Evolutionary conservation across 2,113 vertebrate genomes (phyloP), one percentile per base, ranked within the genome.

Genomic region (Mellivora capensis): DNA sequence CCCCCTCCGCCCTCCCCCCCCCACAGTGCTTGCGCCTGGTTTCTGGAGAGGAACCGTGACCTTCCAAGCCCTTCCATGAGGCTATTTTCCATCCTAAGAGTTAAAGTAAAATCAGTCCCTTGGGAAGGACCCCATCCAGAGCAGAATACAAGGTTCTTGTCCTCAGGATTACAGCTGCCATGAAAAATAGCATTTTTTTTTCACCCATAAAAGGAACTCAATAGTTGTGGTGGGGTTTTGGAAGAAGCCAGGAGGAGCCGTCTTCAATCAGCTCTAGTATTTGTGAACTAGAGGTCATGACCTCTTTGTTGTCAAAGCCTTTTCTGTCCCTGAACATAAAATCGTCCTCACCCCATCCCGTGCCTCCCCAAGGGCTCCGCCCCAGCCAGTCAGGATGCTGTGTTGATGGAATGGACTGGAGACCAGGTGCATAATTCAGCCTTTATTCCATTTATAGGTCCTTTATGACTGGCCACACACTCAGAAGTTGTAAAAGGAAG

Each of bases 381-480:
- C 79, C 89, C 62, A 1, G 61, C 61, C 81, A 67, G 83, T 96
- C 96, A 97, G 96, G 96, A 89, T 79, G 85, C 85, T 94, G 90
- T 74, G 79, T 11, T 96, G 98, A 97, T 98, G 98, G 98, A 90
- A 97, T 94, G 89, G 98, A 84, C 44, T 20, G 42, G 96, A 93
- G 83, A 27, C 52, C 49, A 82, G 84, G 76, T 93, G 83, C 96
- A 49, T 88, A 69, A 87, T 82, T 97, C 96, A 96, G 76, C 96
- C 96, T 94, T 71, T 86, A 69, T 71, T 0, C 61, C 71, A 86
- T 96, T 97, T 96, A 93, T 47, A 94, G 92, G 86, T 92, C n/a
- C 44, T 95, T 94, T 87, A 95, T 71, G 97, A 94, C 80, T 69
- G 74, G 64, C 31, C n/a, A 69, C 89, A 74, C 49, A 11, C 47